Evolutionary conservation across 2,113 vertebrate genomes (phyloP), one percentile per base, ranked within the genome.

Genomic region (Zapornia atra): DNA sequence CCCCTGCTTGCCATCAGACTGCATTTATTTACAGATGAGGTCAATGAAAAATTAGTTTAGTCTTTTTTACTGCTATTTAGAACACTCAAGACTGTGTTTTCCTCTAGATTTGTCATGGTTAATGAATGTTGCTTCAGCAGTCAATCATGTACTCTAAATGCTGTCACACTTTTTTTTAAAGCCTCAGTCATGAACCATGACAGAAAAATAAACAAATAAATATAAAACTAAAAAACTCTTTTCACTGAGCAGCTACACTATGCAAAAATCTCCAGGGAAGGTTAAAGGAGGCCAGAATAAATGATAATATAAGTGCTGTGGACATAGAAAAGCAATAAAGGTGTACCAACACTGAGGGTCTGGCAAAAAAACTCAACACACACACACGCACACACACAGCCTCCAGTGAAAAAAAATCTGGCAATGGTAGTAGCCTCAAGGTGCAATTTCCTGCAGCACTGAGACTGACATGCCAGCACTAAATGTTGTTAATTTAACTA

Each of bases 201-300:
- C 98, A 98, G 98, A 98, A 98, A 99, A 98, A 98, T 98, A 99
- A 99, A 99, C 98, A 99, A 99, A 99, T 98, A 98, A 99, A 98
- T 98, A 98, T 96, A 97, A 98, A 98, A 97, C 96, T 98, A 98
- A 98, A 98, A 98, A 98, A 97, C 98, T 97, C 98, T 98, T 97
- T 99, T 99, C 98, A 98, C 97, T 98, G 98, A 98, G 97, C 97
- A 98, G 97, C 97, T 97, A 97, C 95, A 97, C 97, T 97, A 97
- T 90, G 96, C 92, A 96, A 96, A 94, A 98, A 96, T 97, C 98
- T 98, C 98, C 66, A 25, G 98, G 98, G 98, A 98, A 96, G 96
- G 93, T 97, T 98, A 98, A 98, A 97, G 95, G 97, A 98, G 97
- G 98, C 98, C 98, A 98, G 98, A 97, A 98, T 98, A 98, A 98